Evolutionary conservation across 2,888 invertebrate genomes (phyloP).

Genomic region (Axea sp.): DNA sequence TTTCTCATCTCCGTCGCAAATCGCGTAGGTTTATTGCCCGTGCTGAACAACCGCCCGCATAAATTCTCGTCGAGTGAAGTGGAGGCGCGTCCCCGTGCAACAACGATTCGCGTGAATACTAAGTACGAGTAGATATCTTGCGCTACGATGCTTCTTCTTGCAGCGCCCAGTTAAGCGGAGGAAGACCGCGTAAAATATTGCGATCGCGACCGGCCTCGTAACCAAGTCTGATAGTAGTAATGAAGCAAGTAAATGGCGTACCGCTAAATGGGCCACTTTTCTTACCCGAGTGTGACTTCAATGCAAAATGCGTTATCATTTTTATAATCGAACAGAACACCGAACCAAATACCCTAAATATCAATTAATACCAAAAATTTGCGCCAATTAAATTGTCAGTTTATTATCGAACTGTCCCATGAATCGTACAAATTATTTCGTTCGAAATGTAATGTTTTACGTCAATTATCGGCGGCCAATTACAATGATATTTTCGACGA

Average conservation of each 20-base stretch:
- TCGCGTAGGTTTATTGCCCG: slow-evolving; percentile 58
- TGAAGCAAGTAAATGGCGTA: slow-evolving; percentile 53
- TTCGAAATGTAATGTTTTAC: slow-evolving; percentile 10
- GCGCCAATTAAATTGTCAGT: slow-evolving; percentile 15
- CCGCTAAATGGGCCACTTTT: slow-evolving; percentile 54
- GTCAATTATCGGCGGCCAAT: slow-evolving; percentile 15
- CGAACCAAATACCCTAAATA: slow-evolving; percentile 7
- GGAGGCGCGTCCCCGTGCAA: slow-evolving; percentile 58
- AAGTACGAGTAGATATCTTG: slow-evolving; percentile 60
- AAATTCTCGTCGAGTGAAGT: slow-evolving; percentile 63
- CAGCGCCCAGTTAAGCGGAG: slow-evolving; percentile 46
- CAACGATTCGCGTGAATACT: slow-evolving; percentile 65
- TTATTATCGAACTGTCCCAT: slow-evolving; percentile 19
- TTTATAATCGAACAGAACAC: slow-evolving; percentile 18
- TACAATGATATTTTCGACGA: background rate
- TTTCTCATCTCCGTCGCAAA: slow-evolving; percentile 60
- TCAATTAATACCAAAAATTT: slow-evolving; percentile 42
- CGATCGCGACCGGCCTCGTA: slow-evolving; percentile 57
- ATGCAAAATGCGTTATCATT: slow-evolving; percentile 27
- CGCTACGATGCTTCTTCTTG: slow-evolving; percentile 48
- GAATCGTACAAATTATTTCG: slow-evolving; percentile 26
- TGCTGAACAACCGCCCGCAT: slow-evolving; percentile 64
- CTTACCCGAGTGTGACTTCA: slow-evolving; percentile 33
- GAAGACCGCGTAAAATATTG: slow-evolving; percentile 64
- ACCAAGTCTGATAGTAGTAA: slow-evolving; percentile 55